Evolutionary conservation across 2,797 vertebrate genomes (phyloP).

Genomic region (Ctenochaetus hawaiiensis): DNA sequence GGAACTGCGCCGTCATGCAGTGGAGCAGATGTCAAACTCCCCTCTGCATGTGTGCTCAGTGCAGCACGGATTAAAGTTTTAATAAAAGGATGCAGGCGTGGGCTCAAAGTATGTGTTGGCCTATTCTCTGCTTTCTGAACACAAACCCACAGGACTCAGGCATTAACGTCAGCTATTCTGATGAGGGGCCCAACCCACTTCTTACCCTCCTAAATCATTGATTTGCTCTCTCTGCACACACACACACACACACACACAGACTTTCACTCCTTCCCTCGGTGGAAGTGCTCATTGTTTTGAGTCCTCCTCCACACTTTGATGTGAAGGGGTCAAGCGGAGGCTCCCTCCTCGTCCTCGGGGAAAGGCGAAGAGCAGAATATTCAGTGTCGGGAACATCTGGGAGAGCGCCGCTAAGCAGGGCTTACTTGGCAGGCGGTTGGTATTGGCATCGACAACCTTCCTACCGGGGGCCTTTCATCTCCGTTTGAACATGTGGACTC

Average conservation of each 20-base stretch:
- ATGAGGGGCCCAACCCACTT: slow-evolving; percentile 50
- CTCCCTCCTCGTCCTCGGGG: slow-evolving; percentile 52
- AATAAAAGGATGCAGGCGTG: slow-evolving; percentile 10
- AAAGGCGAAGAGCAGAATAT: slow-evolving; percentile 42
- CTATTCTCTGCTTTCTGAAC: slow-evolving; percentile 17
- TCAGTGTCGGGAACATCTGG: slow-evolving; percentile 74
- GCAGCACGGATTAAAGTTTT: not conserved
- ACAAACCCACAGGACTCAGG: slow-evolving; percentile 45
- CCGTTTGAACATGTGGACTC: slow-evolving; percentile 78
- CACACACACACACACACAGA: slow-evolving; percentile 10
- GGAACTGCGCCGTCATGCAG: too few relatives aligned
- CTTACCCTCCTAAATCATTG: slow-evolving; percentile 43
- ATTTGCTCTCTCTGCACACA: slow-evolving; percentile 18
- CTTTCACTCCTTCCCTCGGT: slow-evolving; percentile 26
- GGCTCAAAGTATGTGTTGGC: slow-evolving; percentile 34
- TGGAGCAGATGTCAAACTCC: not conserved
- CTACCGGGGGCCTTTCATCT: slow-evolving; percentile 81
- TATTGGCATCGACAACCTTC: slow-evolving; percentile 71
- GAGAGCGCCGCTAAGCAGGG: slow-evolving; percentile 51
- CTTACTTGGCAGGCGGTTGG: slow-evolving; percentile 74
- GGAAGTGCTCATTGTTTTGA: slow-evolving; percentile 72
- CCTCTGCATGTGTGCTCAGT: not conserved
- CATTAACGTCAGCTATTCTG: slow-evolving; percentile 30
- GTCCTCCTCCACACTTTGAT: slow-evolving; percentile 76
- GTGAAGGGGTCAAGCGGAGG: slow-evolving; percentile 70